Percentiles rank a stretch among this genome's conserved stretches.
Evolutionary conservation across 2,888 invertebrate species (phyloP).

Genomic region (Ophion costatus): DNA sequence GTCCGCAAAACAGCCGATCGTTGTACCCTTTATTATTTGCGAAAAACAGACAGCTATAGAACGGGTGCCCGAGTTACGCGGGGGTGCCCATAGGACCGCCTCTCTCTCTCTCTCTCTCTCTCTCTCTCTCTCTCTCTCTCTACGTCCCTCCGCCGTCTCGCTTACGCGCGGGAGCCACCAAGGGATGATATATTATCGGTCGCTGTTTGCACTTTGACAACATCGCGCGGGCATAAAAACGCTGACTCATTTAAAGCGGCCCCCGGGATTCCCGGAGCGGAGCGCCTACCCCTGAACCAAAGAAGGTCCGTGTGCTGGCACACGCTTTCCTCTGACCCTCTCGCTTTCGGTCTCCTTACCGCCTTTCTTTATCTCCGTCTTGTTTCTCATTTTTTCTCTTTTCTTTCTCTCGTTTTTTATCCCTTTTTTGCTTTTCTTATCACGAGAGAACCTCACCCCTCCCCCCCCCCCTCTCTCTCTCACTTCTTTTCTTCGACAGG

Average conservation of each 20-base stretch:
- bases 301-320: slow-evolving; percentile 69
- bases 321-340: slow-evolving; percentile 61
- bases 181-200: slow-evolving; percentile 83
- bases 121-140: slow-evolving; percentile 44
- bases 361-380: slow-evolving; percentile 62
- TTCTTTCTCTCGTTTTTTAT: slow-evolving; percentile 39
- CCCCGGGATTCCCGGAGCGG: slow-evolving; percentile 80
- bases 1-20: slow-evolving; percentile 11
- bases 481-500: slow-evolving; percentile 66
- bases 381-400: slow-evolving; percentile 53
- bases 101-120: slow-evolving; percentile 51
- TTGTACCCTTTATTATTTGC: slow-evolving; percentile 18
- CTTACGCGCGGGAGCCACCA: slow-evolving; percentile 68
- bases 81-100: slow-evolving; percentile 54
- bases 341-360: slow-evolving; percentile 40
- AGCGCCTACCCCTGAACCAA: slow-evolving; percentile 72
- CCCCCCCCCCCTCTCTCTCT: slow-evolving; percentile 21
- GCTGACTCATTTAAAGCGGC: slow-evolving; percentile 84
- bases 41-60: slow-evolving; percentile 57
- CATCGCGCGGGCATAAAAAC: slow-evolving; percentile 83
- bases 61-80: slow-evolving; percentile 46
- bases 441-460: slow-evolving; percentile 60
- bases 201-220: slow-evolving; percentile 84
- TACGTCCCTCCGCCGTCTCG: slow-evolving; percentile 15
- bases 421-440: slow-evolving; percentile 57